Evolutionary conservation across 2,797 vertebrate species (phyloP), one percentile per base, ranked within the genome.

Genomic region (Poecile montanus): DNA sequence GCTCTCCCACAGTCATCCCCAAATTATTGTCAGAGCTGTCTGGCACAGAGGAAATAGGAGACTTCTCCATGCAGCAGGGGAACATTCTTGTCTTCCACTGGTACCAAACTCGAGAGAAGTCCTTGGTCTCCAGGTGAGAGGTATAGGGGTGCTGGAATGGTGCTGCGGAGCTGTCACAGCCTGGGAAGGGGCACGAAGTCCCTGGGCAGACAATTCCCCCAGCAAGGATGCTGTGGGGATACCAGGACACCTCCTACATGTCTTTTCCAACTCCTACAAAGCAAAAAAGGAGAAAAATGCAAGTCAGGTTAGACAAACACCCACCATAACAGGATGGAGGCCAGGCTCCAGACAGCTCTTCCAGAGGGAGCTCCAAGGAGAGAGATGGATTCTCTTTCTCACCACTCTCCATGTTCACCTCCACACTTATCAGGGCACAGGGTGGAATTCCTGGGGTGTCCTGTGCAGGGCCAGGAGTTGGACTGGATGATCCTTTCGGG

Each of bases 261-360:
- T 16, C 63, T 74, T 66, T 75, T 32, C 62, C 51, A 80, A 42
- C 16, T 40, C 21, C 7, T 56, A 13, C 4, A 5, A 48, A 65
- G 57, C 20, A 51, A 67, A 79, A 81, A 36, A 79, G 21, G 7
- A 50, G 23, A 32, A 72, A 68, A 80, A 44, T 19, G 6, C 54
- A 27, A 9, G 36, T 36, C 25, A 83, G 40, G 21, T 29, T 26
- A 51, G 45, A 67, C 57, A 14, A 67, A 40, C 11, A 66, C 2
- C 19, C 38, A 36, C 29, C n/a, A 11, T 0, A 4, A 7, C 5
- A 26, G 42, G 29, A 22, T 0, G 4, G 44, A 45, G 38, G 20
- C 12, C 48, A 83, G 62, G 40, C 40, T 51, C 40, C 78, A 56
- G 67, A 67, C 21, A 11, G 47, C 9, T 50, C 57, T 32, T 56